Evolutionary conservation across 2,113 vertebrate species (phyloP).

Genomic region (Steatornis caripensis): DNA sequence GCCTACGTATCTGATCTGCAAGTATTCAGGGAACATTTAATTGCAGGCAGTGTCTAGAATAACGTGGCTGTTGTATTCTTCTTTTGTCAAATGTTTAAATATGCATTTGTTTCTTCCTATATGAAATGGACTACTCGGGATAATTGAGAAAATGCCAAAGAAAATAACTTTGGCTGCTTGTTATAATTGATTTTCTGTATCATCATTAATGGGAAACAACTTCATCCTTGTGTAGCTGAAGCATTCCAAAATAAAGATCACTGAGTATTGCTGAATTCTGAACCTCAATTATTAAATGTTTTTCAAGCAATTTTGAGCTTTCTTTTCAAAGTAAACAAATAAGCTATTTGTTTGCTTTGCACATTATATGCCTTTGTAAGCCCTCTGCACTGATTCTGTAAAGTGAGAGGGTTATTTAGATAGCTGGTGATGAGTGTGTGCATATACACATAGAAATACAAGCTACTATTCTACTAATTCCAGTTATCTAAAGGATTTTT

Average conservation of each 20-base stretch:
- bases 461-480: background rate
- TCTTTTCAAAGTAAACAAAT: background rate
- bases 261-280: background rate
- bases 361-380: background rate
- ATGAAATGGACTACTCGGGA: background rate
- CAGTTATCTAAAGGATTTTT: background rate
- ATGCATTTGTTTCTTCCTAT: background rate
- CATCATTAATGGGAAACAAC: background rate
- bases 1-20: background rate
- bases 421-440: background rate
- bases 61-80: background rate
- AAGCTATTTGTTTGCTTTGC: background rate
- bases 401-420: background rate
- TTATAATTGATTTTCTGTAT: background rate
- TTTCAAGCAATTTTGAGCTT: background rate
- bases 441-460: background rate
- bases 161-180: background rate
- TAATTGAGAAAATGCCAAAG: background rate
- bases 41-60: background rate
- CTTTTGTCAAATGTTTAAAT: background rate
- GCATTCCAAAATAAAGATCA: background rate
- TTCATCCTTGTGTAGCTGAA: background rate
- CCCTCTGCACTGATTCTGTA: background rate
- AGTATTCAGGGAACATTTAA: background rate
- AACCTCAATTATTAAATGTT: background rate